Percentiles rank a stretch among this genome's conserved stretches.
phyloP scores from a whole-genome alignment of 2,888 invertebrate species.

The Chrysolina americana region DNA sequence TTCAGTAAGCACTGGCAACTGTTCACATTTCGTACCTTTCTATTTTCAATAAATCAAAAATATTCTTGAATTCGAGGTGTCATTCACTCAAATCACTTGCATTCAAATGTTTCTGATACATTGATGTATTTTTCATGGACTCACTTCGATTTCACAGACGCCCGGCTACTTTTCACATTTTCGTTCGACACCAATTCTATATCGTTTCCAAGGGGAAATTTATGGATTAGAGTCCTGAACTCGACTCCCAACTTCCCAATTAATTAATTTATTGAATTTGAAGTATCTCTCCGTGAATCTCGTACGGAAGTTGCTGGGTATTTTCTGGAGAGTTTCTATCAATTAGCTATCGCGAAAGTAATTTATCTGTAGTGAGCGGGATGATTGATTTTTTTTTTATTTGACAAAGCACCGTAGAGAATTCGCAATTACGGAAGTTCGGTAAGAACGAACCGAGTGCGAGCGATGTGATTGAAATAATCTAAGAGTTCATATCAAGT shows the following conservation, averaged over 20 bases:
- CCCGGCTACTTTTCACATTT: slow-evolving; percentile 23
- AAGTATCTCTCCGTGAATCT: slow-evolving; percentile 29
- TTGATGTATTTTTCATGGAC: too few species aligned
- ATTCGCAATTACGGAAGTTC: slow-evolving; percentile 16
- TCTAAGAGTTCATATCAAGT: neutral
- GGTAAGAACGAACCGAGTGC: slow-evolving; percentile 1
- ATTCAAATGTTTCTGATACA: too few species aligned
- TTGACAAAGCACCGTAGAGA: neutral
- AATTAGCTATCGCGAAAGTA: slow-evolving; percentile 26
- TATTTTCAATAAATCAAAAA: too few species aligned
- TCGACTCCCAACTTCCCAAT: slow-evolving; percentile 29
- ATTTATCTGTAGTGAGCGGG: slow-evolving; percentile 27
- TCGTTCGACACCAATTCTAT: slow-evolving; percentile 32
- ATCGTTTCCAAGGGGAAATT: slow-evolving; percentile 27
- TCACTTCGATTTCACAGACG: slow-evolving; percentile 16
- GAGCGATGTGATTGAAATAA: neutral
- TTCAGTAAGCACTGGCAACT: too few species aligned
- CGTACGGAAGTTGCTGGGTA: slow-evolving; percentile 18
- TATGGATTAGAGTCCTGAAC: slow-evolving; percentile 28
- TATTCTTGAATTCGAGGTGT: too few species aligned
- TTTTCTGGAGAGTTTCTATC: slow-evolving; percentile 28
- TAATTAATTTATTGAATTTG: slow-evolving; percentile 35
- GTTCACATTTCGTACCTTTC: too few species aligned
- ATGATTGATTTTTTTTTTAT: slow-evolving; percentile 15
- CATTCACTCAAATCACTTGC: too few species aligned